Evolutionary conservation across 2,888 invertebrate genomes (phyloP).

Genomic region (Agapostemon virescens): DNA sequence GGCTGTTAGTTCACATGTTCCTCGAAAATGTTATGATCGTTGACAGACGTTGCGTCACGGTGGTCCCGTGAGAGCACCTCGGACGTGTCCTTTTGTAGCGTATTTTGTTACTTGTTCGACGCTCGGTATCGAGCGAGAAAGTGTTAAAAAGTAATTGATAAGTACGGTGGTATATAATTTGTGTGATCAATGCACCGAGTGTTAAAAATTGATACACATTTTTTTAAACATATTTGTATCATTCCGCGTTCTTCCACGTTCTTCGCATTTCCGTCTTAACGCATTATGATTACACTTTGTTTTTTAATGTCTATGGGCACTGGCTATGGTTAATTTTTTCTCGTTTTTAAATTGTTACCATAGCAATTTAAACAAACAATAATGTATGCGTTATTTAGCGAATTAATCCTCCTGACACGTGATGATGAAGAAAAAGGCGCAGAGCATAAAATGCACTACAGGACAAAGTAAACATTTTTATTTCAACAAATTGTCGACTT

Average conservation of each 20-base stretch:
- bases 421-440: not conserved
- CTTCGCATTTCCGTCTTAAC: not conserved
- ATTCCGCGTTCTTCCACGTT: too few species aligned
- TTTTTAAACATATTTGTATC: too few species aligned
- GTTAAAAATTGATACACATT: not conserved
- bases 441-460: not conserved
- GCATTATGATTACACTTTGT: not conserved
- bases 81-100: not conserved
- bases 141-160: not conserved
- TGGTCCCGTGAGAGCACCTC: constrained; percentile 43
- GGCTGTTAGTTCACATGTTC: constrained; percentile 29
- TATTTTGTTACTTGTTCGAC: not conserved
- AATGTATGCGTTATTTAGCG: too few species aligned
- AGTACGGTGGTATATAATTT: not conserved
- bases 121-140: not conserved
- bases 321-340: too few species aligned
- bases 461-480: not conserved
- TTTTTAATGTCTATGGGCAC: not conserved
- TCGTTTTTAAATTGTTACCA: too few species aligned
- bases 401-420: too few species aligned
- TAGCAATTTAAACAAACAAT: too few species aligned
- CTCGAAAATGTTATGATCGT: constrained; percentile 43
- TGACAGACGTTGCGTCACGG: constrained; percentile 42
- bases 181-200: not conserved
- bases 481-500: not conserved